A percentile compares a stretch with the other conserved stretches of the same genome.
These are phyloP conservation scores for Meda fulgida DNA, from an alignment of 2,797 vertebrate genomes.

Conservation along the genomic window DNA sequence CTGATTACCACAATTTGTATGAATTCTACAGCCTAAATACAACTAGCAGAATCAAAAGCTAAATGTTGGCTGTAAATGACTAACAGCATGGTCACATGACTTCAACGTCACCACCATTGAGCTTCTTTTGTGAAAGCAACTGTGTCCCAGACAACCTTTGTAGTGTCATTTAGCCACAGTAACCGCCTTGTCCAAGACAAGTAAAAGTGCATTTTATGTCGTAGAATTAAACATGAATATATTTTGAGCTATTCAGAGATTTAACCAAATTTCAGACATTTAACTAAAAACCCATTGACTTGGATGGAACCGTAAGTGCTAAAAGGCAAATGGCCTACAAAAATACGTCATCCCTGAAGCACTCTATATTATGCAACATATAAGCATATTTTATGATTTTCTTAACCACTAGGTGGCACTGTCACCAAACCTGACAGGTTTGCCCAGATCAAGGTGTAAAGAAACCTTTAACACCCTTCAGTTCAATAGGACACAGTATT, in stretches of 20 bases:
- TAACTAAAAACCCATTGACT: background rate
- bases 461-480: background rate
- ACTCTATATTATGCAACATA: background rate
- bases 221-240: background rate
- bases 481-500: background rate
- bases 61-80: too few relatives aligned
- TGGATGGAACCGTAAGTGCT: background rate
- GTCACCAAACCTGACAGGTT: background rate
- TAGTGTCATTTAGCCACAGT: background rate
- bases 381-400: background rate
- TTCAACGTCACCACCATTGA: background rate
- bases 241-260: background rate
- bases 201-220: background rate
- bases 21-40: too few relatives aligned
- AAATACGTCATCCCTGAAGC: background rate
- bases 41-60: too few relatives aligned
- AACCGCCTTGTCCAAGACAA: background rate
- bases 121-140: background rate
- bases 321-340: background rate
- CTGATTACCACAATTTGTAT: too few relatives aligned
- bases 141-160: background rate
- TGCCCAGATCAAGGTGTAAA: background rate
- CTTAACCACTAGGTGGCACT: background rate
- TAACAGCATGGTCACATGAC: too few relatives aligned
- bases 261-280: background rate